Base-by-base conservation (phyloP, 1,140 invertebrate genomes). In the Drosophila gunungcola region DNA sequence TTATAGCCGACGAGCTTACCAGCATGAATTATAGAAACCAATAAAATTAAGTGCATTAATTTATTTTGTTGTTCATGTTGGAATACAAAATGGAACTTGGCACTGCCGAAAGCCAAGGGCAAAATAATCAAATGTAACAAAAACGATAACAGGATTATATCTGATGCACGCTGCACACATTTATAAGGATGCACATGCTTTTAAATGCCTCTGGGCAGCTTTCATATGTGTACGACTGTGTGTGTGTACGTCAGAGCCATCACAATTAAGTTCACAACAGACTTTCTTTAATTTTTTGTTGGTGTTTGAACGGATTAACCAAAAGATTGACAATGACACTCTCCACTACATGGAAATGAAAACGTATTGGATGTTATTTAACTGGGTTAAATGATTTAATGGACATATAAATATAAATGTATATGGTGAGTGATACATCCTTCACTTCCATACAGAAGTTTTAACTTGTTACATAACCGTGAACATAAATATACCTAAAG, bases 41-140 rank as follows among this genome's bases (percentile, higher is more conserved):
- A 88, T 89, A 83, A 88, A 86, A 86, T 83, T 82, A 88, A 76
- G 75, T 76, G 79, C 79, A 82, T 86, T 89, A 73, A 82, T 79
- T 67, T 51, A 52, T 75, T 75, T 75, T 74, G 45, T 52, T 75
- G 57, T 21, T 74, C 34, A 46, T 73, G 69, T 7, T 55, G 49
- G 54, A 48, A 52, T 46, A 27, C 36, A 49, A 42, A 78, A 62
- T 51, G 73, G 41, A 60, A 68, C 45, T 56, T 55, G 56, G 49
- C 52, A 69, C 56, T 61, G 39, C 32, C 64, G 52, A 75, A 34
- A 60, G 73, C 74, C 74, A 70, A 77, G 63, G 64, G 74, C 73
- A 69, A 70, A 62, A 61, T 77, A 77, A 77, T 78, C 64, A 62
- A 49, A 62, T 45, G 41, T 52, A 46, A 54, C 57, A 62, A 56